Evolutionary conservation across 2,113 vertebrate genomes (phyloP), one percentile per base, ranked within the genome.

Genomic region (Chitala chitala): DNA sequence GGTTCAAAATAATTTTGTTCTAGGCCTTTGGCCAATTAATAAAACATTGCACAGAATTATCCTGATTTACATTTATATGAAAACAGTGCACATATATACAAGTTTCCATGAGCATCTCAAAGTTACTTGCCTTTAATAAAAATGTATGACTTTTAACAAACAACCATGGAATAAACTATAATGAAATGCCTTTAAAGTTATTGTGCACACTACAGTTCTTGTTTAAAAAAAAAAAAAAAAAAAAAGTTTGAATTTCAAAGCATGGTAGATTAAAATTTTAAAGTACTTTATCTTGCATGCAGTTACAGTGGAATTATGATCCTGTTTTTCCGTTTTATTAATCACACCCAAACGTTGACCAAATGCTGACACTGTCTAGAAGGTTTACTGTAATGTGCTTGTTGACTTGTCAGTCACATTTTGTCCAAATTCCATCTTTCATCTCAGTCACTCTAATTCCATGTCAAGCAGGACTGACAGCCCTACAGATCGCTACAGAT

Each of bases 241-340:
- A 42, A 17, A 26, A 44, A 38, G 69, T 54, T 36, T 36, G 20
- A 75, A 68, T 75, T 53, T 68, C 58, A 51, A 73, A 51, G 29
- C 10, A 48, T n/a, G 36, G 38, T 66, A 38, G 64, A 46, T 66
- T 66, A 66, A 22, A 8, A 44, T 66, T 1, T 44, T 42, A 33
- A 66, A 46, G 40, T 46, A 26, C 68, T 75, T 69, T 40, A 15
- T 50, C 38, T 40, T 69, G 64, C 22, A 42, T 69, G 38, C 36
- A 51, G 46, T 46, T 20, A 40, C 24, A 44, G 64, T 12, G 48
- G 17, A 44, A 68, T 56, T 54, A 48, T n/a, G 48, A 5, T 31
- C 22, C 22, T 56, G 53, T 75, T 69, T 36, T 53, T 40, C 26
- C 68, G 65, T 33, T 46, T 75, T 63, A 38, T 64, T 51, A 74